These are phyloP conservation scores for Unio delphinus DNA, from an alignment of 2,888 invertebrate genomes.

Conservation along the genomic window DNA sequence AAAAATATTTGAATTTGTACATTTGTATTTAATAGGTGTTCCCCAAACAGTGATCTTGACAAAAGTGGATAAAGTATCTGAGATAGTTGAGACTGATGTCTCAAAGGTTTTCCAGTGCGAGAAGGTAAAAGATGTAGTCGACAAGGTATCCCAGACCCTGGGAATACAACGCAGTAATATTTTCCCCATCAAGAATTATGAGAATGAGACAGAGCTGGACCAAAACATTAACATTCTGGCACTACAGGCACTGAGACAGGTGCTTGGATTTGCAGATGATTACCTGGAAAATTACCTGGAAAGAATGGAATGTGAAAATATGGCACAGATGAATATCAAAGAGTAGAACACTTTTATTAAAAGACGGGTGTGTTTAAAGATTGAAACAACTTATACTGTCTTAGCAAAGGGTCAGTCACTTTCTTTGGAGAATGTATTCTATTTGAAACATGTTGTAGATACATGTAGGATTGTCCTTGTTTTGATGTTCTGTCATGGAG, in stretches of 20 bases:
- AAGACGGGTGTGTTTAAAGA: too few relatives aligned
- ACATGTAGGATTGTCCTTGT: too few relatives aligned
- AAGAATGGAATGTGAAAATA: neutral
- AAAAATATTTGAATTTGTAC: too few relatives aligned
- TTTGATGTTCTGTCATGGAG: too few relatives aligned
- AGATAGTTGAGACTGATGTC: conserved; percentile 19
- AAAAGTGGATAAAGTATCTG: conserved; percentile 33
- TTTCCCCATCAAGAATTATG: conserved; percentile 38
- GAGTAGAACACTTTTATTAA: too few relatives aligned
- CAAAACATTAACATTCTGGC: conserved; percentile 23
- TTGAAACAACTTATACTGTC: too few relatives aligned
- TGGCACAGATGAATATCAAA: too few relatives aligned
- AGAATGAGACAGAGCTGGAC: conserved; percentile 26
- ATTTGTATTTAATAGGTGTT: conserved; percentile 7
- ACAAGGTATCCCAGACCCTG: conserved; percentile 21
- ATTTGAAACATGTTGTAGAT: too few relatives aligned
- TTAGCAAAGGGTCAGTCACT: too few relatives aligned
- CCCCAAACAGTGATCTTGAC: conserved; percentile 34
- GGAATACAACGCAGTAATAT: conserved; percentile 29
- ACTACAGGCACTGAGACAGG: conserved; percentile 24
- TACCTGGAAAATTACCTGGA: conserved; percentile 19
- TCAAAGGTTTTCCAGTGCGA: conserved; percentile 14
- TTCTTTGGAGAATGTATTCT: too few relatives aligned
- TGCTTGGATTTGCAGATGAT: conserved; percentile 28
- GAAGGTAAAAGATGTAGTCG: conserved; percentile 18